phyloP scores from a whole-genome alignment of 1,140 invertebrate genomes.

The Pentalonia nigronervosa region DNA sequence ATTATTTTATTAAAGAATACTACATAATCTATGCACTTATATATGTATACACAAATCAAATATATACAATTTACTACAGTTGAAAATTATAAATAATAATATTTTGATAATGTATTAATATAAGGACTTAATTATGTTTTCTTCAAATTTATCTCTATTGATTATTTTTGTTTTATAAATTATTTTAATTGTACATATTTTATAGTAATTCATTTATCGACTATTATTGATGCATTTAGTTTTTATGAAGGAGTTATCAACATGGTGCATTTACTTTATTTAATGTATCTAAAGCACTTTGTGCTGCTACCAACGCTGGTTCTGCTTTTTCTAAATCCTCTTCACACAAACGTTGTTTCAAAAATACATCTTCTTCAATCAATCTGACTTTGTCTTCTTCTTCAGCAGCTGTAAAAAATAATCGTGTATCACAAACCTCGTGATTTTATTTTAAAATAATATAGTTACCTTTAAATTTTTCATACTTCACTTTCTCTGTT shows the following conservation, averaged over 20 bases:
- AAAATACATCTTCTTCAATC: conserved; percentile 85
- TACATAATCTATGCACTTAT: background rate
- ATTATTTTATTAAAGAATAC: background rate
- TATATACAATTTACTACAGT: background rate
- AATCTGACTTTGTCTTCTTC: conserved; percentile 90
- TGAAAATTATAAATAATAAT: background rate
- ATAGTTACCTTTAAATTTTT: conserved; percentile 77
- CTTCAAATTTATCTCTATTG: background rate
- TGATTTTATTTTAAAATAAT: background rate
- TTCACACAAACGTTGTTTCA: conserved; percentile 86
- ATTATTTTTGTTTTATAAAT: background rate
- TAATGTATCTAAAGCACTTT: conserved; percentile 89
- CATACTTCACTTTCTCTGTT: conserved; percentile 86
- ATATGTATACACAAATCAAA: background rate
- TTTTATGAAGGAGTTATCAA: background rate
- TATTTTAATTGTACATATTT: background rate
- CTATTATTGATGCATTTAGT: background rate
- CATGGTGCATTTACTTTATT: conserved; percentile 74
- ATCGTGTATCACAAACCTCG: background rate
- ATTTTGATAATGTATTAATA: background rate
- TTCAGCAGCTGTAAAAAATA: conserved; percentile 68
- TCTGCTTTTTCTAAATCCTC: conserved; percentile 90
- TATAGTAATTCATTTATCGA: background rate
- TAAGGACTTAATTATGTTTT: background rate
- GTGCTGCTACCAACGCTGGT: conserved; percentile 86